phyloP scores from a whole-genome alignment of 2,888 invertebrate species.

The Pemphredon lugubris region DNA sequence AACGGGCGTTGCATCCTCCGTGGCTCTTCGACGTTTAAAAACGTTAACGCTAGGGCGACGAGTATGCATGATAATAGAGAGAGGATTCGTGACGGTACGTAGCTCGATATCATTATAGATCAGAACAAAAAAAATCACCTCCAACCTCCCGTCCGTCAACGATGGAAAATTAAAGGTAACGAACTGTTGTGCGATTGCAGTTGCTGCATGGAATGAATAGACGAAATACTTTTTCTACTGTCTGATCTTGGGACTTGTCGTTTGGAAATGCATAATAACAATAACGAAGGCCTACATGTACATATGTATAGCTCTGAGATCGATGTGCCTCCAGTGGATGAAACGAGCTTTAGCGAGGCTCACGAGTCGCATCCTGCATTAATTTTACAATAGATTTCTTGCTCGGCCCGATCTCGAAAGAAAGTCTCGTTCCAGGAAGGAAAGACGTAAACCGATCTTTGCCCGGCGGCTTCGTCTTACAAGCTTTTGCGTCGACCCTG shows the following conservation, averaged over 20 bases:
- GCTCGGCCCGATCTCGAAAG: slow-evolving; percentile 15
- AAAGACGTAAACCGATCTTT: slow-evolving; percentile 56
- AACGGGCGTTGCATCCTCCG: too few relatives aligned
- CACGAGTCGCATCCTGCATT: slow-evolving; percentile 32
- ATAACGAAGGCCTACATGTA: background rate
- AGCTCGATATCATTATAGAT: too few relatives aligned
- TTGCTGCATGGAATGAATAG: slow-evolving; percentile 48
- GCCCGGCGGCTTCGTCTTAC: slow-evolving; percentile 38
- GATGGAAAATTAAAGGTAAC: slow-evolving; percentile 34
- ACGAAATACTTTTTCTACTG: background rate
- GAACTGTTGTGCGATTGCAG: slow-evolving; percentile 22
- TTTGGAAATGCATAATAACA: slow-evolving; percentile 4
- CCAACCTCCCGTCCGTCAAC: slow-evolving; percentile 14
- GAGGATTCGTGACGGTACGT: slow-evolving; percentile 7
- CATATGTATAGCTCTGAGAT: slow-evolving; percentile 3
- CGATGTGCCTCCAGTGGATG: background rate
- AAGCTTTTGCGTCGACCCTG: slow-evolving; percentile 18
- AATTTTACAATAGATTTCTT: slow-evolving; percentile 26
- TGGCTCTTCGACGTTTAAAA: background rate
- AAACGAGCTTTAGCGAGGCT: slow-evolving; percentile 20
- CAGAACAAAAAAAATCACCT: too few relatives aligned
- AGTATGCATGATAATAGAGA: slow-evolving; percentile 29
- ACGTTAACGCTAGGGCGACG: slow-evolving; percentile 18
- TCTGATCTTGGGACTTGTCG: slow-evolving; percentile 18
- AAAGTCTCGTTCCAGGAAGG: slow-evolving; percentile 29